Conservation (phyloP, 2,888 invertebrate genomes). For the Melanotus villosus region DNA sequence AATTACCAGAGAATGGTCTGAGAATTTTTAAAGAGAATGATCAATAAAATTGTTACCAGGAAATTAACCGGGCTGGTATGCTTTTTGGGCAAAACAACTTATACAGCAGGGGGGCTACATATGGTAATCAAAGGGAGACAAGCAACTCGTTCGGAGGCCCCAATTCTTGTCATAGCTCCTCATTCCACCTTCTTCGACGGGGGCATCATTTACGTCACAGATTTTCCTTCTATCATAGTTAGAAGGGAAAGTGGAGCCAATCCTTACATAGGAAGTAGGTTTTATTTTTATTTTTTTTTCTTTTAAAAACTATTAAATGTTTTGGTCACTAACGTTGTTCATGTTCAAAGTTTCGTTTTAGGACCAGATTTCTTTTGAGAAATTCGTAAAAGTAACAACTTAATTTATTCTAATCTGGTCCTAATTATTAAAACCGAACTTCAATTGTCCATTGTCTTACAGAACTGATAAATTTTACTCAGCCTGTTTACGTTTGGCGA, state of each 20-base stretch:
- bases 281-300: constrained; percentile 43
- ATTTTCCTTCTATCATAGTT: constrained; percentile 88
- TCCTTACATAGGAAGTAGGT: constrained; percentile 91
- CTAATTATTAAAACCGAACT: neutral
- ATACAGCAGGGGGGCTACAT: constrained; percentile 83
- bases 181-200: constrained; percentile 93
- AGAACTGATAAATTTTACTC: constrained; percentile 94
- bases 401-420: neutral
- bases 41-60: constrained; percentile 46
- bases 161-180: constrained; percentile 88
- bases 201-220: constrained; percentile 85
- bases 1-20: too few species aligned
- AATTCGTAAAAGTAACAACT: neutral
- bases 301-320: constrained; percentile 38
- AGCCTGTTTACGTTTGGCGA: constrained; percentile 94
- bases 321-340: constrained; percentile 49
- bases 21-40: too few species aligned
- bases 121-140: constrained; percentile 84
- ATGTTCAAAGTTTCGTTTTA: neutral
- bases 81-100: constrained; percentile 81
- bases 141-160: constrained; percentile 83
- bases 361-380: neutral
- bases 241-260: constrained; percentile 84
- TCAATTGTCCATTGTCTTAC: constrained; percentile 53
- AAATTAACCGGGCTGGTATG: constrained; percentile 70